Evolutionary conservation across 2,888 invertebrate genomes (phyloP), one percentile per base, ranked within the genome.

Genomic region (Lepidochrysops patricia): DNA sequence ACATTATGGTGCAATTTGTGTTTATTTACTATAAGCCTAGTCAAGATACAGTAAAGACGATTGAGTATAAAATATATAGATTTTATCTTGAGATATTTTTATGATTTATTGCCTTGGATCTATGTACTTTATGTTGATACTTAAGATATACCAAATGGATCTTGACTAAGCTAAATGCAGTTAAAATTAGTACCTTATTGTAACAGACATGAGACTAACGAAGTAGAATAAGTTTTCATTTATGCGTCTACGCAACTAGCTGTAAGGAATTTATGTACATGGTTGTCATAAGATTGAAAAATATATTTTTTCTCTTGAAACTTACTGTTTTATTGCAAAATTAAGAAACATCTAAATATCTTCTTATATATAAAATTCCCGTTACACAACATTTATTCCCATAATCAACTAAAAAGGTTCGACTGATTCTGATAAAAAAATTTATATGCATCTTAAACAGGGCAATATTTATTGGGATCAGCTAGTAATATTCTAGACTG

Each of bases 261-360:
- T 52, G 25, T 72, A 74, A 71, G 70, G 64, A 57, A 61, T 57
- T 66, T 67, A 60, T 72, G 70, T 75, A 74, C 70, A 72, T 72
- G 68, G 70, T 74, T 67, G 65, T 62, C 66, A 68, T 75, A 77
- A 72, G 72, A 73, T 70, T 74, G 71, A 78, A 78, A 70, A 70
- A 77, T 78, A 79, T 75, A 75, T 75, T 77, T 75, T 74, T 72
- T 73, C 72, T 74, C 71, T 64, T 66, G 71, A 68, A 66, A 68
- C 62, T 63, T 37, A 60, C 62, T 63, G 63, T 68, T 68, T 37
- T 35, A 15, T 7, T 29, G 4, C 29, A 1, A 9, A 15, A n/a
- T n/a, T n/a, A n/a, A n/a, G n/a, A n/a, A n/a, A n/a, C n/a, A n/a
- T n/a, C n/a, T n/a, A n/a, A n/a, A n/a, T n/a, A n/a, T n/a, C n/a